Conservation (phyloP, 2,797 vertebrate genomes). For the Gila robusta region DNA sequence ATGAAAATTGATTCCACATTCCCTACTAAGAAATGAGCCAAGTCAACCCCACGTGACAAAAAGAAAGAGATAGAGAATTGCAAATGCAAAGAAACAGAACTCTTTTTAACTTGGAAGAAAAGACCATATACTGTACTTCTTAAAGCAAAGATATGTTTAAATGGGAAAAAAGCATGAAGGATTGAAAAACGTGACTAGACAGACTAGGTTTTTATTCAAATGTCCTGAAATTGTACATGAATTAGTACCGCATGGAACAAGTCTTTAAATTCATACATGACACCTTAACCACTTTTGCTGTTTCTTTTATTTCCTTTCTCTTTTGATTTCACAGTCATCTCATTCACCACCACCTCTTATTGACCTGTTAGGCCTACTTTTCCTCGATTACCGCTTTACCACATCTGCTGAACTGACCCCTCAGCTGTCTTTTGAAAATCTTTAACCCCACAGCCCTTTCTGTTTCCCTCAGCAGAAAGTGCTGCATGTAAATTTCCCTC, state of each 20-base stretch:
- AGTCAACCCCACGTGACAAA: background rate
- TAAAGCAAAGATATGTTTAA: background rate
- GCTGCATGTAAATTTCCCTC: conserved; percentile 99
- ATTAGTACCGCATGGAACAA: background rate
- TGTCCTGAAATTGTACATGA: background rate
- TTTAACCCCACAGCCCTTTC: conserved; percentile 77
- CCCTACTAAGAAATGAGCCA: background rate
- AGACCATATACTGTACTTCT: background rate
- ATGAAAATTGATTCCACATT: background rate
- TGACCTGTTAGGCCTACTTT: conserved; percentile 77
- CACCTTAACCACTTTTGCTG: conserved; percentile 12
- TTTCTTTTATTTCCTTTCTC: conserved; percentile 16
- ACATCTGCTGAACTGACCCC: conserved; percentile 53
- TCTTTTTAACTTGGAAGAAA: background rate
- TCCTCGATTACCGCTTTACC: conserved; percentile 27
- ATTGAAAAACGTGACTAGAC: background rate
- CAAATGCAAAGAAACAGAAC: background rate
- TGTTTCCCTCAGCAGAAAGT: conserved; percentile 95
- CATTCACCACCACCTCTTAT: conserved; percentile 84
- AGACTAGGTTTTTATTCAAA: background rate
- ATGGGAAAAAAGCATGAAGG: background rate
- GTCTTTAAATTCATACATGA: background rate
- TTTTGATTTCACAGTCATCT: conserved; percentile 56
- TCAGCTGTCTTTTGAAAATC: conserved; percentile 84
- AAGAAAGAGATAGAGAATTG: background rate